Evolutionary conservation across 2,888 invertebrate genomes (phyloP).

Genomic region (Epsilonema sp.): DNA sequence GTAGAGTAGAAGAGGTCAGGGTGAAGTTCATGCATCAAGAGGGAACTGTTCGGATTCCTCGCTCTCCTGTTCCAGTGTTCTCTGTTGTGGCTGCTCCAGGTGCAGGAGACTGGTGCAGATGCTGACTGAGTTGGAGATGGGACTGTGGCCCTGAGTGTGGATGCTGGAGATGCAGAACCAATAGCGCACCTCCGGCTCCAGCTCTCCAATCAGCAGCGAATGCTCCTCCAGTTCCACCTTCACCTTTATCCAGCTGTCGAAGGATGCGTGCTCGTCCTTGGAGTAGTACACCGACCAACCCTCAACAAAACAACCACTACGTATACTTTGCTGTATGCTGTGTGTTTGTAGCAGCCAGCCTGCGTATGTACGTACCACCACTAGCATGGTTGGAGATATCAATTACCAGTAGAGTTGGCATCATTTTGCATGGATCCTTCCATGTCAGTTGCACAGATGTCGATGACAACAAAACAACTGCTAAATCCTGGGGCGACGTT

Average conservation of each 20-base stretch:
- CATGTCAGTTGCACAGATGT: constrained; percentile 5
- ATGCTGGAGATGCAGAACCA: constrained; percentile 6
- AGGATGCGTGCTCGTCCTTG: neutral
- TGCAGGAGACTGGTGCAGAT: constrained; percentile 1
- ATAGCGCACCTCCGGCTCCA: constrained; percentile 2
- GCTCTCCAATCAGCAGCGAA: neutral
- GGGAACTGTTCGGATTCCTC: too few species aligned
- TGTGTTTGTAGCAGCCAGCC: too few species aligned
- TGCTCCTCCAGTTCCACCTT: neutral
- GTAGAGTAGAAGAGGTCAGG: too few species aligned
- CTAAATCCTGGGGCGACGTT: constrained; percentile 9
- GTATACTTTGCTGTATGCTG: too few species aligned
- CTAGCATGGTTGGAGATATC: too few species aligned
- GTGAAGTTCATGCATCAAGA: too few species aligned
- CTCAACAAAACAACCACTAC: constrained; percentile 2
- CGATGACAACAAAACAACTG: neutral
- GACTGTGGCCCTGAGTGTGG: constrained; percentile 8
- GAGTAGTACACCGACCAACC: constrained; percentile 10
- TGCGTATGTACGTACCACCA: too few species aligned
- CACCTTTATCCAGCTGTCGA: constrained; percentile 8
- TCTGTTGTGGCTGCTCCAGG: too few species aligned
- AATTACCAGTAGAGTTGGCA: too few species aligned
- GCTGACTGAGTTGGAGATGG: constrained; percentile 7
- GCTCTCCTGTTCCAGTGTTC: too few species aligned
- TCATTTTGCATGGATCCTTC: constrained; percentile 8